These are phyloP conservation scores for Catharus minimus DNA, from an alignment of 2,113 vertebrate genomes.

Conservation along the genomic window DNA sequence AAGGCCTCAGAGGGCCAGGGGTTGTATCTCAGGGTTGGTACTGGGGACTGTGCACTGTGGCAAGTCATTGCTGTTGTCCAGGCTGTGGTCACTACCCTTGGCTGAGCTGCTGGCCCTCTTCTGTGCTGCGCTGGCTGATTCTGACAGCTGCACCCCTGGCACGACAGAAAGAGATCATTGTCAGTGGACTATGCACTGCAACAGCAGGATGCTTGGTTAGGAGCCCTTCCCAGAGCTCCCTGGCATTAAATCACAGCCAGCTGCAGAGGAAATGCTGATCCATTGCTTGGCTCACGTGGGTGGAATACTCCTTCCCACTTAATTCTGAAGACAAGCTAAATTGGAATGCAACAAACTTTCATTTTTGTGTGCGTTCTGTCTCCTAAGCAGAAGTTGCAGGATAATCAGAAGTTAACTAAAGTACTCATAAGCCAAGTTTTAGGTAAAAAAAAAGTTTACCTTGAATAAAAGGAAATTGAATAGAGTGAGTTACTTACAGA, in stretches of 20 bases:
- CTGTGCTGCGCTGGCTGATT: neutral
- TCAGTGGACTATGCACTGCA: neutral
- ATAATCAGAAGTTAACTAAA: neutral
- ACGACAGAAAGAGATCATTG: accelerated
- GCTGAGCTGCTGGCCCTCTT: neutral
- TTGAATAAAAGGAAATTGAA: neutral
- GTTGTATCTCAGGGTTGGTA: neutral
- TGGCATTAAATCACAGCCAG: neutral
- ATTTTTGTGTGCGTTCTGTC: neutral
- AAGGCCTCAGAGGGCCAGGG: neutral
- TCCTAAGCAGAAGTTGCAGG: neutral
- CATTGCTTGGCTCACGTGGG: accelerated
- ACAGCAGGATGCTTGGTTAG: neutral
- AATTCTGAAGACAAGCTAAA: neutral
- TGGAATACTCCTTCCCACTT: neutral
- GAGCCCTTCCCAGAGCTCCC: neutral
- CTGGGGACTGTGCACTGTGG: accelerated
- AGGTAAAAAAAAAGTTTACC: neutral
- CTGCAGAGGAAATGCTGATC: neutral
- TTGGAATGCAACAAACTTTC: neutral
- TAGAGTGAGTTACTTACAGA: neutral
- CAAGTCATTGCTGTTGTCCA: neutral
- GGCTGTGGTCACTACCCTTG: accelerated
- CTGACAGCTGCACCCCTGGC: neutral
- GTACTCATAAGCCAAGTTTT: neutral